phyloP scores from a whole-genome alignment of 1,140 invertebrate species.

The Brachionus paranguensis region DNA sequence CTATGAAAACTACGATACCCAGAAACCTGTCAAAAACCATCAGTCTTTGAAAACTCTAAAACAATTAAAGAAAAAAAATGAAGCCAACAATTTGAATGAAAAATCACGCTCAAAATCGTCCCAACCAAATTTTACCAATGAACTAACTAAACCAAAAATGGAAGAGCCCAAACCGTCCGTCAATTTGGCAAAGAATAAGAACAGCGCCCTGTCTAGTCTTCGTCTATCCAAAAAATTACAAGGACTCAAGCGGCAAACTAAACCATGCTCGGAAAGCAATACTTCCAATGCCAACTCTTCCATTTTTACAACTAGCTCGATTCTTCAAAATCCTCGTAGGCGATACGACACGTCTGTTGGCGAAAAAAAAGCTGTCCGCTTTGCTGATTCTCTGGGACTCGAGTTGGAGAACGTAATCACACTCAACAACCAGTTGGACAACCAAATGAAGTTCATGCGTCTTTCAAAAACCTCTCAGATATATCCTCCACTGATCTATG shows the following conservation, averaged over 20 bases:
- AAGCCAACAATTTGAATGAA: neutral
- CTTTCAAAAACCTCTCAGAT: neutral
- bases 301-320: neutral
- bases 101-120: conserved; percentile 15
- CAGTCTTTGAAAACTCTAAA: conserved; percentile 9
- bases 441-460: neutral
- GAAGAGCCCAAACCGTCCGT: neutral
- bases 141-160: neutral
- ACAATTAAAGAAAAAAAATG: neutral
- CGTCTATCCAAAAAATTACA: neutral
- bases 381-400: conserved; percentile 9
- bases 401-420: conserved; percentile 25
- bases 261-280: neutral
- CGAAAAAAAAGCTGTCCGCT: conserved; percentile 31
- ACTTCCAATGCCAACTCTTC: neutral
- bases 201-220: neutral
- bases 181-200: neutral
- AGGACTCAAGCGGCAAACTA: neutral
- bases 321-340: neutral
- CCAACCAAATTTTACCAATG: neutral
- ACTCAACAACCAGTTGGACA: neutral
- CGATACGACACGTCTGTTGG: neutral
- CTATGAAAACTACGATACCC: neutral
- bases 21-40: neutral
- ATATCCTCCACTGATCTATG: neutral